Base-by-base conservation (phyloP, 2,797 vertebrate genomes). In the Arnoldichthys spilopterus region DNA sequence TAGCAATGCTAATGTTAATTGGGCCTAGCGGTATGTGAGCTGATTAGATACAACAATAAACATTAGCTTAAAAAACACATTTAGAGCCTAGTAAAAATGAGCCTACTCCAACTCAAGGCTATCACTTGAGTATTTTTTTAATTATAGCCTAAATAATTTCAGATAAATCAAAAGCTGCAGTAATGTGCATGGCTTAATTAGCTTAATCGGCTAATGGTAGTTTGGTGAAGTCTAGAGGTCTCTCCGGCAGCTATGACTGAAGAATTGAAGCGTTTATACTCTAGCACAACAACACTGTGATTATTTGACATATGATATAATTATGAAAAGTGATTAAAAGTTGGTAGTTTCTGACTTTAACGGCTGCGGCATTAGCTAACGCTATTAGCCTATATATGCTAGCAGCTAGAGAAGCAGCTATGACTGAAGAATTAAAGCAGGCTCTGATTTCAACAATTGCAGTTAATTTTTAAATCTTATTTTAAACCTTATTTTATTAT, bases 171-270 rank as follows among this genome's bases (percentile, higher is more conserved):
- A 40, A 34, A 59, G 64, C n/a, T 15, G 32, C 26, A 61, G 34
- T 37, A 63, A 71, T 70, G 34, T 43, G 9, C 24, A 34, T 22
- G 34, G 28, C 77, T 67, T 71, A 80, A 77, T 74, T 73, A 67
- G 37, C 49, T 53, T 62, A 66, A 64, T 43, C 34, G 54, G 70
- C 59, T 67, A 5, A 11, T 16, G 12, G 51, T 66, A 43, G 26
- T 79, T 63, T 62, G 32, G 47, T 74, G 12, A 54, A 72, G 45
- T 73, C 59, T 28, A 53, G 24, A 67, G 2, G 40, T 64, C 26
- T 54, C 47, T 49, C n/a, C 26, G 11, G n/a, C 70, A 34, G 59
- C 43, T 82, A 37, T 68, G 72, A 77, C 74, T 67, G 70, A 74
- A 37, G 68, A 37, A 61, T 67, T 68, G 68, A 20, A 34, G 12